Evolutionary conservation across 2,888 invertebrate genomes (phyloP), one percentile per base, ranked within the genome.

Genomic region (Ophion slaviceki): DNA sequence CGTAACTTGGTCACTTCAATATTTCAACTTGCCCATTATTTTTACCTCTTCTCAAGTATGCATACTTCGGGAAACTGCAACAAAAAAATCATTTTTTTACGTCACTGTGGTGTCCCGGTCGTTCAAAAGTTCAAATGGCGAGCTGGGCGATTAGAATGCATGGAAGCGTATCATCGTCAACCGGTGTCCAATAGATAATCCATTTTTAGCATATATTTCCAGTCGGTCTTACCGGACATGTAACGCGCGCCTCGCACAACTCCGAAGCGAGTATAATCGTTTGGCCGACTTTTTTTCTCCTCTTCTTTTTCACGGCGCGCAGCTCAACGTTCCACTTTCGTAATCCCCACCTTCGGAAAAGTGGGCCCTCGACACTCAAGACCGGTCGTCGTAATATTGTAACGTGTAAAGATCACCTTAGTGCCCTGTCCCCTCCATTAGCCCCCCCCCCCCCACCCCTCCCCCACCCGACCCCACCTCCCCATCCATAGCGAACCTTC

Each of bases 311-410:
- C 79, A 75, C 78, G 75, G 72, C 77, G 77, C 64, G 71, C 64
- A 77, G 77, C 72, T 68, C 80, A 45, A 61, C 75, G 87, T 88
- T 80, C 88, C 67, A 88, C 88, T 88, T 88, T 88, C 88, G 40
- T 84, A 80, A 47, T 78, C 84, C 74, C 81, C 81, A 78, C 80
- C 74, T 68, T 47, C 24, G 53, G 78, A 80, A 71, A 81, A 78
- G 80, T 75, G 75, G 72, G 66, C 62, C 74, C 84, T 53, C 66
- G 36, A 57, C 57, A 32, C 57, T 72, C 57, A 32, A 75, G 71
- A 76, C 84, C 84, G 78, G 82, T 86, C 71, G 71, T 17, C 53
- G 77, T 75, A 72, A 79, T 80, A 80, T 68, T 17, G 24, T 59
- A 40, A 68, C 59, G 59, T 36, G 57, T 28, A 68, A 59, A 57